phyloP scores from a whole-genome alignment of 1,140 invertebrate genomes.

The Plectus sambesii region DNA sequence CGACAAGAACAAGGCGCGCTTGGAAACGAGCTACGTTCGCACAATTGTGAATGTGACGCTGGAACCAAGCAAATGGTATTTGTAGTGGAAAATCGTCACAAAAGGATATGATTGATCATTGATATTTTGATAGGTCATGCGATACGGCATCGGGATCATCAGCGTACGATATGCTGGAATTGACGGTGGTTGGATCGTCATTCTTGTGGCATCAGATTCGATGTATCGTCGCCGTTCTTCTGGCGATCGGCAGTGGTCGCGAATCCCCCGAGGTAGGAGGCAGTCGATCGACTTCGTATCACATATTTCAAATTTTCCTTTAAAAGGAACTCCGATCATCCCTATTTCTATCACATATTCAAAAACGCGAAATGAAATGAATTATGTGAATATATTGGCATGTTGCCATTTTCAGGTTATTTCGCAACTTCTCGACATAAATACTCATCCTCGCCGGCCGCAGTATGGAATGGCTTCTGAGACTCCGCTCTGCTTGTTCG shows the following conservation, averaged over 20 bases:
- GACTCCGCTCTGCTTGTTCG: conserved; percentile 73
- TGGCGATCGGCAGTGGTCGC: conserved; percentile 67
- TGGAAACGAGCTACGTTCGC: conserved; percentile 26
- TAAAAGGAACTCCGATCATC: too few relatives aligned
- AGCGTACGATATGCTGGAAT: conserved; percentile 57
- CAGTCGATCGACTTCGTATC: too few relatives aligned
- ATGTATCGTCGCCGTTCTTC: conserved; percentile 79
- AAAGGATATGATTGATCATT: too few relatives aligned
- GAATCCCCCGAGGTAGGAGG: conserved; percentile 49
- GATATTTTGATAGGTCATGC: too few relatives aligned
- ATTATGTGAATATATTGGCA: too few relatives aligned
- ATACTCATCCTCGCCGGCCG: conserved; percentile 62
- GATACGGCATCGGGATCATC: too few relatives aligned
- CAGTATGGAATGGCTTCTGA: conserved; percentile 82
- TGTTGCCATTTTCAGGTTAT: conserved; percentile 66
- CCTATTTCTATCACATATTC: too few relatives aligned
- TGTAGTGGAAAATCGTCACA: too few relatives aligned
- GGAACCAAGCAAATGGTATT: conserved; percentile 19
- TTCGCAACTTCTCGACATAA: conserved; percentile 65
- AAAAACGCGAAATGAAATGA: neutral
- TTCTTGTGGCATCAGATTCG: conserved; percentile 98
- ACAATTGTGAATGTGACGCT: conserved; percentile 28
- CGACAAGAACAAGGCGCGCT: conserved; percentile 68
- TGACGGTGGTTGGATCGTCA: conserved; percentile 73
- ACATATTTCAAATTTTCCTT: too few relatives aligned